phyloP scores from a whole-genome alignment of 2,888 invertebrate genomes.

The Marronus borbonicus region DNA sequence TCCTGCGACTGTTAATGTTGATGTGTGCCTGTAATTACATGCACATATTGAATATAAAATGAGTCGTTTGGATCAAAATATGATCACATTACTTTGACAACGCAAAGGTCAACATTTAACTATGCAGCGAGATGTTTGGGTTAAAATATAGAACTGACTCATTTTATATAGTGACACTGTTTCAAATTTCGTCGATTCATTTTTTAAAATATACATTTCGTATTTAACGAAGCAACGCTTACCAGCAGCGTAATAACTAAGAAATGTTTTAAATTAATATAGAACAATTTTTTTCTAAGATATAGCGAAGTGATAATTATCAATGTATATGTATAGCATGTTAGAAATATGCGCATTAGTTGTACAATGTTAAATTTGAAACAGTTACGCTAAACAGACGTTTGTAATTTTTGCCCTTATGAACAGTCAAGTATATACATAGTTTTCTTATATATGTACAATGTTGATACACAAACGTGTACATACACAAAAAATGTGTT shows the following conservation, averaged over 20 bases:
- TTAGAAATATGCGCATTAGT: background rate
- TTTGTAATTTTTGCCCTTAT: background rate
- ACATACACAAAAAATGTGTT: conserved; percentile 23
- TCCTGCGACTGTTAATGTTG: conserved; percentile 49
- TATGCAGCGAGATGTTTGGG: too few relatives aligned
- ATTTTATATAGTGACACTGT: background rate
- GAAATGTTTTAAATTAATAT: background rate
- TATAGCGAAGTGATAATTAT: background rate
- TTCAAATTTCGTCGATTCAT: conserved; percentile 6
- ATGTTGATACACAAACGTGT: conserved; percentile 26
- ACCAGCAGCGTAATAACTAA: conserved; percentile 26
- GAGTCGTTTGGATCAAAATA: too few relatives aligned
- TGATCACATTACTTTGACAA: too few relatives aligned
- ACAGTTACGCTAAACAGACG: background rate
- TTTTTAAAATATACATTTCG: too few relatives aligned
- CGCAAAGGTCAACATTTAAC: too few relatives aligned
- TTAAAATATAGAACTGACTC: background rate
- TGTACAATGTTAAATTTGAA: background rate
- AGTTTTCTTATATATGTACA: conserved; percentile 33
- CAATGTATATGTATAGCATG: too few relatives aligned
- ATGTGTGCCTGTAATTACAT: conserved; percentile 14
- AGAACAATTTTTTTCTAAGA: background rate
- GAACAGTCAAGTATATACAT: conserved; percentile 4
- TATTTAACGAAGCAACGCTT: conserved; percentile 12
- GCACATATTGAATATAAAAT: background rate